Conservation (phyloP, 92 coral and sea anemone genomes). For the Bergia puertoricense region DNA sequence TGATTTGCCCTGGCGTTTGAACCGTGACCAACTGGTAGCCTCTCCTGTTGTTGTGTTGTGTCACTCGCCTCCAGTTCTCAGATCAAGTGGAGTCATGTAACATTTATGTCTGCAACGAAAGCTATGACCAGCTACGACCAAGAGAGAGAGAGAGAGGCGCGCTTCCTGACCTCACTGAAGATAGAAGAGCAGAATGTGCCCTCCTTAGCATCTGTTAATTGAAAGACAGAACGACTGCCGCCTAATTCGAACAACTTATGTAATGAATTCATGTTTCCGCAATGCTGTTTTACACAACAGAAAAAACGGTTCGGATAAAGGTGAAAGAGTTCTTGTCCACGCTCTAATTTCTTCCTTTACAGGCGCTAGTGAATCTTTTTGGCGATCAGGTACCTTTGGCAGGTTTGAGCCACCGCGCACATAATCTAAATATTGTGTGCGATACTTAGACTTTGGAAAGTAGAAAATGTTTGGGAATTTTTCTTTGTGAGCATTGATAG, state of each 20-base stretch:
- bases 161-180: not conserved
- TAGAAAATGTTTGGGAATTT: not conserved
- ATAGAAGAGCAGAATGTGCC: not conserved
- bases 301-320: not conserved
- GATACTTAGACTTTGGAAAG: not conserved
- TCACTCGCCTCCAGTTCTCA: not conserved
- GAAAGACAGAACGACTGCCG: not conserved
- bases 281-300: not conserved
- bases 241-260: not conserved
- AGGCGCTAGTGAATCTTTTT: not conserved
- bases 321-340: too few relatives aligned
- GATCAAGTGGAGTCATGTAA: not conserved
- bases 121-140: not conserved
- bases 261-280: too few relatives aligned
- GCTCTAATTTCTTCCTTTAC: not conserved
- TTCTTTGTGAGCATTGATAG: not conserved
- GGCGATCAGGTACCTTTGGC: not conserved
- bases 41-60: not conserved
- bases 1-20: not conserved
- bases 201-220: not conserved
- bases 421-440: not conserved
- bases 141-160: not conserved
- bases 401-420: not conserved
- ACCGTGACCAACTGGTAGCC: not conserved
- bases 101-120: not conserved